Conservation (phyloP, 2,888 invertebrate species). For the Saturnia japonica region DNA sequence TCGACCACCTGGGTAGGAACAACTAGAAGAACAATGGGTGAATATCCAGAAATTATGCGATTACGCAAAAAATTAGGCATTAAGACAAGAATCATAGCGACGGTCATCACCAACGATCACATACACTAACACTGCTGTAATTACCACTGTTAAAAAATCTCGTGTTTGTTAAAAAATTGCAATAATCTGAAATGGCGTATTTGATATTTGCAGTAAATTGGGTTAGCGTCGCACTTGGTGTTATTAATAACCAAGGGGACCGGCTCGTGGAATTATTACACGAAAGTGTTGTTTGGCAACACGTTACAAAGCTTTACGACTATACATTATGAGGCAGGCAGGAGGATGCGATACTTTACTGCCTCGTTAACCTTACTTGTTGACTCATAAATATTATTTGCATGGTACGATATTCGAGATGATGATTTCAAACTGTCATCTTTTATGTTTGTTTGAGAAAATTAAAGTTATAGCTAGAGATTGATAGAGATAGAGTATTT, state of each 20-base stretch:
- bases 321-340: neutral
- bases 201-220: neutral
- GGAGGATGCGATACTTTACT: neutral
- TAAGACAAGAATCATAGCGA: neutral
- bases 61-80: no score
- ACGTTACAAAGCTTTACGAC: neutral
- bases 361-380: neutral
- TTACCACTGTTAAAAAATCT: neutral
- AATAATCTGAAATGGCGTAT: neutral
- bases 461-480: no score
- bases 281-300: neutral
- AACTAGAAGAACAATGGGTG: no score
- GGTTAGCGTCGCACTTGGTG: neutral
- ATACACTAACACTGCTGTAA: neutral
- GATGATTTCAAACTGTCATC: no score
- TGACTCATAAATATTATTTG: neutral
- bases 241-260: neutral
- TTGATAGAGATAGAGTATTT: no score
- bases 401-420: no score
- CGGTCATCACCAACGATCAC: neutral
- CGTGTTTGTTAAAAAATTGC: neutral
- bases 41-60: no score
- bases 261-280: neutral
- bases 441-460: no score
- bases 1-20: no score